Percentiles rank a stretch among this genome's conserved stretches.
Evolutionary conservation across 37 sponge, comb jelly and placozoan species (phyloP).

Genomic region (Amphimedon queenslandica): DNA sequence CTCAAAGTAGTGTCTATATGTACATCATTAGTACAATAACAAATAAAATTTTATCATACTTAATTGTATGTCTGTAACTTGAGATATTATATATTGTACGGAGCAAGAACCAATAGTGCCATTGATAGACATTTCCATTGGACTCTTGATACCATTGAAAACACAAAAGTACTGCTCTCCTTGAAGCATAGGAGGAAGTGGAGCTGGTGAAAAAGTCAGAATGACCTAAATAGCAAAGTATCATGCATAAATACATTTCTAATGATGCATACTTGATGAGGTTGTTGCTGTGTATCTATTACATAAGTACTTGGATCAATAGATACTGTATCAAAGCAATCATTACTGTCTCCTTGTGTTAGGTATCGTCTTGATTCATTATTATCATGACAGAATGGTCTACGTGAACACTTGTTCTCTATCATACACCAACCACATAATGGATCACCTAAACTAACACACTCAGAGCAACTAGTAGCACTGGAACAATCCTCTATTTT

Average conservation of each 20-base stretch:
- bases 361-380: constrained; percentile 24
- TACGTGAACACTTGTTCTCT: constrained; percentile 82
- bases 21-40: background rate
- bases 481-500: constrained; percentile 50
- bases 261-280: background rate
- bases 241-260: background rate
- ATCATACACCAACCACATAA: constrained; percentile 91
- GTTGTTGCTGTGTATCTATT: background rate
- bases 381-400: constrained; percentile 59
- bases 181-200: constrained; percentile 13
- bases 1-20: background rate
- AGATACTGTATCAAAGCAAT: constrained; percentile 8
- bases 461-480: constrained; percentile 31
- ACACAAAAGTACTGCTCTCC: constrained; percentile 14
- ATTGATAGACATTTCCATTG: constrained; percentile 5
- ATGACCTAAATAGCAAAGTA: background rate
- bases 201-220: too few relatives aligned
- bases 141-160: background rate
- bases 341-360: constrained; percentile 2
- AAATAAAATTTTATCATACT: background rate
- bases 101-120: constrained; percentile 9
- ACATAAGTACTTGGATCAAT: constrained; percentile 16
- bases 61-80: background rate
- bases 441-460: constrained; percentile 42
- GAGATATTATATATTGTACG: constrained; percentile 12